Evolutionary conservation across 2,113 vertebrate species (phyloP).

Genomic region (Tricholaema leucomelas): DNA sequence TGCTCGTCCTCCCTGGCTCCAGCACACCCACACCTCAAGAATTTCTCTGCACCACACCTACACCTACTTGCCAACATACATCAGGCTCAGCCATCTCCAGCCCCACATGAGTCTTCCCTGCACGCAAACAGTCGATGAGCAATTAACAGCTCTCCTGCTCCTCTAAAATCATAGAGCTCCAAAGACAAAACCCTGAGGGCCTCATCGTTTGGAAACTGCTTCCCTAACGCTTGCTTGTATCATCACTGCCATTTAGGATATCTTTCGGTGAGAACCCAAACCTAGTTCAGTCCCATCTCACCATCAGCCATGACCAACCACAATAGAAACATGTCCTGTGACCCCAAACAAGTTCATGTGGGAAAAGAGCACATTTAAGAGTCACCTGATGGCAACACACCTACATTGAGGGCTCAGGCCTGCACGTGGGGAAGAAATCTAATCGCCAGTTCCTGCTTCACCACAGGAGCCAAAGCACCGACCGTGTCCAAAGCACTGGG

Average conservation of each 20-base stretch:
- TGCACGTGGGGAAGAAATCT: not conserved
- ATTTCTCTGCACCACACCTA: not conserved
- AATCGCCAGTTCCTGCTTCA: not conserved
- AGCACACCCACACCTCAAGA: not conserved
- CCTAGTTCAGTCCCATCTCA: not conserved
- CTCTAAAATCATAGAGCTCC: not conserved
- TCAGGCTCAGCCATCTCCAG: not conserved
- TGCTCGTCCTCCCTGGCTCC: not conserved
- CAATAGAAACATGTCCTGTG: not conserved
- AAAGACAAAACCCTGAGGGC: not conserved
- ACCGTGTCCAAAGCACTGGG: not conserved
- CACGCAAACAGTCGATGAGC: accelerated
- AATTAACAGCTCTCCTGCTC: not conserved
- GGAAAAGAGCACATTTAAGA: not conserved
- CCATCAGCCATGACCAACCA: accelerated
- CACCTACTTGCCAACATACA: not conserved
- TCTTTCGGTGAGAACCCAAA: not conserved
- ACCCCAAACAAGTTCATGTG: not conserved
- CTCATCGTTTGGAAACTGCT: not conserved
- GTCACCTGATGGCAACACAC: not conserved
- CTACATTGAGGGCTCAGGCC: accelerated
- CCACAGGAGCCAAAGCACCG: not conserved
- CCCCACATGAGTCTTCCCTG: accelerated
- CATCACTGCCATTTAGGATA: not conserved
- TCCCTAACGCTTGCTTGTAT: accelerated